Evolutionary conservation across 2,113 vertebrate species (phyloP).

Genomic region (Indicator maculatus): DNA sequence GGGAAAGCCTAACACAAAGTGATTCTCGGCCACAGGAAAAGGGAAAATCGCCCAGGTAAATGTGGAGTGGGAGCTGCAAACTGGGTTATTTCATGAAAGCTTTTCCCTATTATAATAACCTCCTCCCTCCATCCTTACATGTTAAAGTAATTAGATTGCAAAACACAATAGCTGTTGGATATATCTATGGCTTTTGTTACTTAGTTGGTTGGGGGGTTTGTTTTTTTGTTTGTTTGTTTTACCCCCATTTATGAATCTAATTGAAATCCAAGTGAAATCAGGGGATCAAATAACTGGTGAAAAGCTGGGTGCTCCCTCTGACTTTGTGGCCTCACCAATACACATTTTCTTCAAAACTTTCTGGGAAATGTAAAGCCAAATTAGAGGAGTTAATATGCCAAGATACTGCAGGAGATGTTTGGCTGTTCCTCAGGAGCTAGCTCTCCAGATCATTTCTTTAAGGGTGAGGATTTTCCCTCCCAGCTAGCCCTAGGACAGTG

Average conservation of each 20-base stretch:
- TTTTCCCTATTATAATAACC: not conserved
- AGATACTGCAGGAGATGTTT: not conserved
- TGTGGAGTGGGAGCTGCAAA: conserved; percentile 17
- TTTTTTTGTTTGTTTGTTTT: not conserved
- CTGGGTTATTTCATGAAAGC: conserved; percentile 10
- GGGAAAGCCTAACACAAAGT: conserved; percentile 48
- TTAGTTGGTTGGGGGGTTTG: fast-evolving
- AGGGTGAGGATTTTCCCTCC: not conserved
- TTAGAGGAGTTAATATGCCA: not conserved
- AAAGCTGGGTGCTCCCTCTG: not conserved
- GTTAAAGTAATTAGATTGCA: conserved; percentile 46
- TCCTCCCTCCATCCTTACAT: not conserved
- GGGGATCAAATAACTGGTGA: not conserved
- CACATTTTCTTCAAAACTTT: not conserved
- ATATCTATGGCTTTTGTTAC: conserved; percentile 9
- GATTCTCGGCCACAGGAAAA: conserved; percentile 57
- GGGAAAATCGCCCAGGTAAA: conserved; percentile 55
- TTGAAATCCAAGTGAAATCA: conserved; percentile 4
- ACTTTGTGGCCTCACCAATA: not conserved
- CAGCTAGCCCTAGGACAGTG: not conserved
- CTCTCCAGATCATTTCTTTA: not conserved
- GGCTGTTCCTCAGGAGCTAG: not conserved
- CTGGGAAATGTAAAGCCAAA: not conserved
- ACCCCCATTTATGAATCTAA: not conserved
- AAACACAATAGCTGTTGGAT: not conserved